A percentile compares a stretch with the other conserved stretches of the same genome.
phyloP scores from a whole-genome alignment of 2,113 vertebrate species.

The Myxocyprinus asiaticus region DNA sequence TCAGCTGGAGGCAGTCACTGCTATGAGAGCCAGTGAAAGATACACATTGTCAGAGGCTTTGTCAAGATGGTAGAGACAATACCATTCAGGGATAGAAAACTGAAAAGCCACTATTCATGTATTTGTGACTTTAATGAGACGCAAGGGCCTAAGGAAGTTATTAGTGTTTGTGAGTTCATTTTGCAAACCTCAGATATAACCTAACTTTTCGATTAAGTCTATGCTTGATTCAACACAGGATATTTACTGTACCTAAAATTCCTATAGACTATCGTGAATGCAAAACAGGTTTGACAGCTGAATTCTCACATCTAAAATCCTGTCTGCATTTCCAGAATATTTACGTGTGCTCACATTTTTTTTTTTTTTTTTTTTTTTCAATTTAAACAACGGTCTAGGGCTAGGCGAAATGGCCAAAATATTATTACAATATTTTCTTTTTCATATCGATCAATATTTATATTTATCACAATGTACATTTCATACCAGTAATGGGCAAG shows the following conservation, averaged over 20 bases:
- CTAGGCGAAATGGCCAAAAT: too few species aligned
- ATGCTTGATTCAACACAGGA: background rate
- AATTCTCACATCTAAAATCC: background rate
- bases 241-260: background rate
- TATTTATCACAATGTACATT: too few species aligned
- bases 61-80: constrained; percentile 48
- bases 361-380: too few species aligned
- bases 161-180: background rate
- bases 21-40: constrained; percentile 39
- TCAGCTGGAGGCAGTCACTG: constrained; percentile 49
- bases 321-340: background rate
- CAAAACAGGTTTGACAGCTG: background rate
- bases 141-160: too few species aligned
- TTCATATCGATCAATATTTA: too few species aligned
- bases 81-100: constrained; percentile 23
- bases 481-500: too few species aligned
- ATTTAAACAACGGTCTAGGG: too few species aligned
- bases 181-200: background rate
- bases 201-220: background rate
- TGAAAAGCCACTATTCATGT: background rate
- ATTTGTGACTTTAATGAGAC: background rate
- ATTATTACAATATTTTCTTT: too few species aligned
- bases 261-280: background rate
- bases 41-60: constrained; percentile 46
- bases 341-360: too few species aligned